These are phyloP conservation scores for Ictalurus punctatus DNA, from an alignment of 2,113 vertebrate species.

Conservation along the genomic window DNA sequence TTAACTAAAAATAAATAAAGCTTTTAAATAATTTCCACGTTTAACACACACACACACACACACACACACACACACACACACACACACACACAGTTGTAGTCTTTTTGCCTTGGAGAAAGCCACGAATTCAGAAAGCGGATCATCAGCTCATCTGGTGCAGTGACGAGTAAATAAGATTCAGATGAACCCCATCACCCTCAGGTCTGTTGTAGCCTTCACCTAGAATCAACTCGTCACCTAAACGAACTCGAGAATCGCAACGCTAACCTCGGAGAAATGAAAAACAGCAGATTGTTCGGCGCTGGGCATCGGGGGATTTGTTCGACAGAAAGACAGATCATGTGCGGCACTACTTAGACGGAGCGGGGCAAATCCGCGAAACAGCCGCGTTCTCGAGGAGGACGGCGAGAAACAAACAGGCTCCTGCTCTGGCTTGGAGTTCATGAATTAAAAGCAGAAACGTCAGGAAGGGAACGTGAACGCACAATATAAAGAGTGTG, in stretches of 20 bases:
- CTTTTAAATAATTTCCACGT: background rate
- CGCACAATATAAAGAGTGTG: background rate
- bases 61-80: no score
- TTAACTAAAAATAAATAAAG: background rate
- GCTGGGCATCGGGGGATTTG: conserved; percentile 45
- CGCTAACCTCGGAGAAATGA: background rate
- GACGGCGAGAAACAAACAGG: background rate
- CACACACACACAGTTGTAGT: no score
- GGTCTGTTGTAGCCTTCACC: background rate
- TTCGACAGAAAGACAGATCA: conserved; percentile 37
- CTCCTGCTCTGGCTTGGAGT: conserved; percentile 48
- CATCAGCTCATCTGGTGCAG: background rate
- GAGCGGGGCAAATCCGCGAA: conserved; percentile 34
- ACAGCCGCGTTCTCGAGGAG: conserved; percentile 20
- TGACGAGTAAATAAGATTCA: conserved; percentile 8
- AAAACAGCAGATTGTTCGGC: conserved; percentile 23
- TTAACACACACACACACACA: background rate
- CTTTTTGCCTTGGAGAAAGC: background rate
- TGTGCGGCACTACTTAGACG: conserved; percentile 36
- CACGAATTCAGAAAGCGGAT: background rate
- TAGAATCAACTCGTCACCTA: background rate
- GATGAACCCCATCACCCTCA: background rate
- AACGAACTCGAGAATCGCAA: background rate
- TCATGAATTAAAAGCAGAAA: conserved; percentile 35
- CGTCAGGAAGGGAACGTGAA: background rate